Conservation (phyloP, 2,113 vertebrate genomes). For the Phoxinus phoxinus region DNA sequence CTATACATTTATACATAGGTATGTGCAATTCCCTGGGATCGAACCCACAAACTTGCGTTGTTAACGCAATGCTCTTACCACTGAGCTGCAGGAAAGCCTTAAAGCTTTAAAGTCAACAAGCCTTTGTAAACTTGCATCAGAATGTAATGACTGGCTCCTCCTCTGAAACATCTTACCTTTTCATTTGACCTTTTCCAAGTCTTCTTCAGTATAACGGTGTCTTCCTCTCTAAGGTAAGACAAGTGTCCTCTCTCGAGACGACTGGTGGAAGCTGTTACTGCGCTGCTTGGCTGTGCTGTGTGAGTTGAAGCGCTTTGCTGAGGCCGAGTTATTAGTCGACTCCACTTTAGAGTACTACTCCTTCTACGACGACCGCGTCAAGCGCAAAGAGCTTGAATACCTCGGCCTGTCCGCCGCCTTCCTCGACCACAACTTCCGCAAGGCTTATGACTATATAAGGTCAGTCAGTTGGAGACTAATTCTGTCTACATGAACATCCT, state of each 20-base stretch:
- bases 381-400: constrained; percentile 93
- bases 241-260: constrained; percentile 90
- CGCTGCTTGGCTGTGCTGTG: constrained; percentile 86
- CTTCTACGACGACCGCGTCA: constrained; percentile 92
- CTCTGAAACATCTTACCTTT: not conserved
- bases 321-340: constrained; percentile 93
- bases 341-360: constrained; percentile 95
- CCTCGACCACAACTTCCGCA: constrained; percentile 91
- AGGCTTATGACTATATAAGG: constrained; percentile 98
- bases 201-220: not conserved
- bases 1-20: too few relatives aligned
- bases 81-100: too few relatives aligned
- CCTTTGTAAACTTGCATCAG: not conserved
- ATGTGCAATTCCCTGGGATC: too few relatives aligned
- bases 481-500: not conserved
- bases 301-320: constrained; percentile 84
- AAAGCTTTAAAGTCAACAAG: not conserved
- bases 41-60: too few relatives aligned
- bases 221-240: constrained; percentile 74
- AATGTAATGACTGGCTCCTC: not conserved
- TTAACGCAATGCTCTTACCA: too few relatives aligned
- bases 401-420: constrained; percentile 93
- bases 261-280: constrained; percentile 95
- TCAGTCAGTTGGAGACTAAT: constrained; percentile 55
- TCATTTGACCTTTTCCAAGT: not conserved